These are phyloP conservation scores for Drosophila neocordata DNA, from an alignment of 1,140 invertebrate genomes.

Conservation along the genomic window DNA sequence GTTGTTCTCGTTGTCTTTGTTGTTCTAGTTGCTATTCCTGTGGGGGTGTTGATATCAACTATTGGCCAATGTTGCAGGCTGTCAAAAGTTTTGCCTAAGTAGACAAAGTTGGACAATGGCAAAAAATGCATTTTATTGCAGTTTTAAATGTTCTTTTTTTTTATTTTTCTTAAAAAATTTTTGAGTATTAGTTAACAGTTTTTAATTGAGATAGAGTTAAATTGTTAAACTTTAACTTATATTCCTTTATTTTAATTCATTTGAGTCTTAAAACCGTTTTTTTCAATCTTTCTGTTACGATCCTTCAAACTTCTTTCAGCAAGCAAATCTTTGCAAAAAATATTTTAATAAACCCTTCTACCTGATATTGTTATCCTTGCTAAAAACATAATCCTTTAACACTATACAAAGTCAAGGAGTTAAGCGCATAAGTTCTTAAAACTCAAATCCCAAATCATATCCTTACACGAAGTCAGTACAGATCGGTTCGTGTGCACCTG, in stretches of 20 bases:
- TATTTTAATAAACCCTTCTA: not conserved
- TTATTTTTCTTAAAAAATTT: too few relatives aligned
- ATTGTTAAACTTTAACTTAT: too few relatives aligned
- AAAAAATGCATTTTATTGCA: too few relatives aligned
- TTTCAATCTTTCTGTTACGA: too few relatives aligned
- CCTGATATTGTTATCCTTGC: not conserved
- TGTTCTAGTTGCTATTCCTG: not conserved
- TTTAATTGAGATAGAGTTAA: too few relatives aligned
- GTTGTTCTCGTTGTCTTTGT: not conserved
- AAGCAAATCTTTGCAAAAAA: not conserved
- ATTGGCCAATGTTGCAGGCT: conserved; percentile 23
- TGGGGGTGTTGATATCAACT: conserved; percentile 18
- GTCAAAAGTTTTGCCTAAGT: conserved; percentile 18
- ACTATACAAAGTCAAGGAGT: conserved; percentile 58
- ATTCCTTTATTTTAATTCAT: too few relatives aligned
- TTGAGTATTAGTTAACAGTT: too few relatives aligned
- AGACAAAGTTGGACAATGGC: not conserved
- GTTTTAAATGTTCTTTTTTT: too few relatives aligned
- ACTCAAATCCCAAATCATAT: conserved; percentile 29
- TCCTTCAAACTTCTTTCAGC: not conserved
- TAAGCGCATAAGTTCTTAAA: conserved; percentile 63
- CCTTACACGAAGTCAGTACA: conserved; percentile 45
- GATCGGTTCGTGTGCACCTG: conserved; percentile 72
- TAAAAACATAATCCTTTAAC: conserved; percentile 19
- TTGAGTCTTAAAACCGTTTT: too few relatives aligned